Evolutionary conservation across 2,888 invertebrate genomes (phyloP).

Genomic region (Tipula helvola): DNA sequence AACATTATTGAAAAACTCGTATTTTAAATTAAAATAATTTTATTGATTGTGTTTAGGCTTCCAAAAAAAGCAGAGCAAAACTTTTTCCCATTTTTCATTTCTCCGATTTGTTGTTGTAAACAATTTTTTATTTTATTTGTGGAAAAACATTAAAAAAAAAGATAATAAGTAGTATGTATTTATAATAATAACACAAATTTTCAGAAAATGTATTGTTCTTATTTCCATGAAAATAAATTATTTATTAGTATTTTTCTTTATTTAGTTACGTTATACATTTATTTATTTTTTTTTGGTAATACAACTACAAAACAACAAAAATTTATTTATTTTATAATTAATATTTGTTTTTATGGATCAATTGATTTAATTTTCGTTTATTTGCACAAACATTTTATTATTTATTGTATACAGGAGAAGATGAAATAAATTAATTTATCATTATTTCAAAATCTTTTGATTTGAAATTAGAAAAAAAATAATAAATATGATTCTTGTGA

Average conservation of each 20-base stretch:
- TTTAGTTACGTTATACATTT: neutral
- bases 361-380: neutral
- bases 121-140: neutral
- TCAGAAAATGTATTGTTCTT: neutral
- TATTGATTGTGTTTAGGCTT: neutral
- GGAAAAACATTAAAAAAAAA: neutral
- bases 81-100: neutral
- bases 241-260: neutral
- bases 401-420: too few relatives aligned
- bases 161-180: neutral
- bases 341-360: neutral
- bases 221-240: neutral
- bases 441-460: neutral
- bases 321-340: neutral
- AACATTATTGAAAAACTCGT: neutral
- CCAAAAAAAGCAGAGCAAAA: neutral
- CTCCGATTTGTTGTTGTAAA: neutral
- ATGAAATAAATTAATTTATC: neutral
- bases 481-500: neutral
- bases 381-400: neutral
- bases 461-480: neutral
- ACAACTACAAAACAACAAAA: neutral
- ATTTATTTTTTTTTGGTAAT: neutral
- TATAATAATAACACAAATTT: neutral
- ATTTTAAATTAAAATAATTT: neutral